Evolutionary conservation across 2,113 vertebrate species (phyloP).

Genomic region (Labeo catla): DNA sequence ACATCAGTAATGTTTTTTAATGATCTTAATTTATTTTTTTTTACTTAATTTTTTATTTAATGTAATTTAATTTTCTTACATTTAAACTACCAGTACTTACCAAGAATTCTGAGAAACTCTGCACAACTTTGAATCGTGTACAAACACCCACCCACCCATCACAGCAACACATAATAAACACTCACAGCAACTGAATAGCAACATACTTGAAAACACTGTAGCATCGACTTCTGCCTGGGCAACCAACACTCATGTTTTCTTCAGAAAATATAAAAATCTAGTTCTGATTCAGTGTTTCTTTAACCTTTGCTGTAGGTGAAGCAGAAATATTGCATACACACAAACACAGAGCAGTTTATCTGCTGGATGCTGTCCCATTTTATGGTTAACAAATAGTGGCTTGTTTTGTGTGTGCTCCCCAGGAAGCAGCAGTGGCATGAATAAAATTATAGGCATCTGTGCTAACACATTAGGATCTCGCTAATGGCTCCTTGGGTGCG

Average conservation of each 20-base stretch:
- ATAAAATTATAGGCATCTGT: constrained; percentile 39
- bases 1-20: no score
- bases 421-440: constrained; percentile 24
- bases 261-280: neutral
- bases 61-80: no score
- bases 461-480: constrained; percentile 26
- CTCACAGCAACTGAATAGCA: neutral
- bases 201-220: neutral
- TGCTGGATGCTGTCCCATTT: constrained; percentile 7
- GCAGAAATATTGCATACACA: neutral
- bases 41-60: no score
- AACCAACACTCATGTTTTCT: neutral
- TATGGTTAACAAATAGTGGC: constrained; percentile 26
- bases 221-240: neutral
- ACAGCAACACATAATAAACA: neutral
- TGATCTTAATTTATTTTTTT: no score
- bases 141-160: neutral
- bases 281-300: neutral
- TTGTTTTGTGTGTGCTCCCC: constrained; percentile 25
- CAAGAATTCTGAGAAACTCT: neutral
- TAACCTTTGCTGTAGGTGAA: constrained; percentile 17
- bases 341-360: constrained; percentile 17
- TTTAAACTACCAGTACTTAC: neutral
- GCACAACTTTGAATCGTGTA: neutral
- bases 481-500: constrained; percentile 31